Evolutionary conservation across 2,888 invertebrate species (phyloP).

Genomic region (Drosophila emarginata): DNA sequence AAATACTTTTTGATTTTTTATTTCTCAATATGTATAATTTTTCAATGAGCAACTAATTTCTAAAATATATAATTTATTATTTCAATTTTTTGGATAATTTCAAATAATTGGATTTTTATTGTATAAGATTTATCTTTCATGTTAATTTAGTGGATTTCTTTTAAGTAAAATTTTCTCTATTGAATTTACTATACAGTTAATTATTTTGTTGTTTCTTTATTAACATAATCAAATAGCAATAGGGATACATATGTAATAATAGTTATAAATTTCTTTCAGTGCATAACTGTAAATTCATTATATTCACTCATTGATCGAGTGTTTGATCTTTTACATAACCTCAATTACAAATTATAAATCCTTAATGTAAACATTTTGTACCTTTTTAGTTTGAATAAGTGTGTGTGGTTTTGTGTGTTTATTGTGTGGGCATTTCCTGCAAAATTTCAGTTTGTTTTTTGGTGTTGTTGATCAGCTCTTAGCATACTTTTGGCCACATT

Average conservation of each 20-base stretch:
- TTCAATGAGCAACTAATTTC: too few species aligned
- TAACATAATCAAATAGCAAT: too few species aligned
- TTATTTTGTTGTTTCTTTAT: too few species aligned
- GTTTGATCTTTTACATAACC: conserved; percentile 4
- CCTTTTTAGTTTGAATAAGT: conserved; percentile 25
- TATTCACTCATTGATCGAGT: not conserved
- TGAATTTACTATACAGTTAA: too few species aligned
- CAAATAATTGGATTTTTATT: too few species aligned
- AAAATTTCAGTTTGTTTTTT: conserved; percentile 7
- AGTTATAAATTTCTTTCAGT: not conserved
- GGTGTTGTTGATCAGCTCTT: conserved; percentile 15
- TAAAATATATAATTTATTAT: too few species aligned
- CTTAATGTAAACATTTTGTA: conserved; percentile 46
- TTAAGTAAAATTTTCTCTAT: too few species aligned
- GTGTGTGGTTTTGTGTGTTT: conserved; percentile 15
- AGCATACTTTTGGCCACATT: conserved; percentile 24
- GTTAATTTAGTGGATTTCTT: too few species aligned
- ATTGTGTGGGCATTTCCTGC: conserved; percentile 29
- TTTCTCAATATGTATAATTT: too few species aligned
- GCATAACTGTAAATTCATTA: not conserved
- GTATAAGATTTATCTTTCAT: too few species aligned
- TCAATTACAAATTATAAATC: conserved; percentile 1
- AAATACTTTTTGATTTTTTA: too few species aligned
- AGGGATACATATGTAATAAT: not conserved
- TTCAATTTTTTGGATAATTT: too few species aligned